These are phyloP conservation scores for Sanderia malayensis DNA, from an alignment of 30 jellyfish, hydroid and myxozoan genomes.

Conservation along the genomic window DNA sequence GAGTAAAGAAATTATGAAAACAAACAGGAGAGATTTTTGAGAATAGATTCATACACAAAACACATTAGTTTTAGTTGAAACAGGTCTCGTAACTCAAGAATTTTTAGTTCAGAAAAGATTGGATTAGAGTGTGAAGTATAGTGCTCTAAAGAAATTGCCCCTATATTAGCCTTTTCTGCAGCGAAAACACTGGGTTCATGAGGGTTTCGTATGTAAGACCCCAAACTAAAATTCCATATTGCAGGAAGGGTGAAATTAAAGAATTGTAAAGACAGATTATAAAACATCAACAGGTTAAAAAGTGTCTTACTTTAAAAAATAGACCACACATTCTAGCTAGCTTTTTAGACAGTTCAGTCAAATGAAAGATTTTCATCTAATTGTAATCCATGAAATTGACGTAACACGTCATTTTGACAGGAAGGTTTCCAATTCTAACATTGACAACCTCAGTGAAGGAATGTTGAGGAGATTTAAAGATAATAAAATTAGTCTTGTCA, in stretches of 20 bases:
- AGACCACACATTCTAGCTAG: slow-evolving; percentile 3
- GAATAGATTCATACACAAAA: slow-evolving; percentile 11
- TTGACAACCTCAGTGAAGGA: slow-evolving; percentile 1
- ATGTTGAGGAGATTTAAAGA: too few relatives aligned
- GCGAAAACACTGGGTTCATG: slow-evolving; percentile 15
- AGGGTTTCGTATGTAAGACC: too few relatives aligned
- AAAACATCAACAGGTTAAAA: slow-evolving; percentile 26
- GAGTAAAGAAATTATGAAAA: too few relatives aligned
- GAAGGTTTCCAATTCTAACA: background rate
- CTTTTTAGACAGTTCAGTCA: slow-evolving; percentile 2
- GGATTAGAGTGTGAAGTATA: slow-evolving; percentile 12
- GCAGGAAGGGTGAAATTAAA: slow-evolving; percentile 12
- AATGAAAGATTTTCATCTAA: background rate
- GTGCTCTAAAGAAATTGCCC: slow-evolving; percentile 18
- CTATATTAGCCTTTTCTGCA: slow-evolving; percentile 15
- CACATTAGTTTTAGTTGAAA: slow-evolving; percentile 1
- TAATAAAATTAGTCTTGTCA: slow-evolving; percentile 9
- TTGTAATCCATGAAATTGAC: background rate
- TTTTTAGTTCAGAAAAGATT: background rate
- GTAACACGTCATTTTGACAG: background rate
- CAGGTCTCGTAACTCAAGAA: slow-evolving; percentile 10
- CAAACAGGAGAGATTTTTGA: too few relatives aligned
- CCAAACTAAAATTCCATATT: too few relatives aligned
- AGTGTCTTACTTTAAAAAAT: background rate
- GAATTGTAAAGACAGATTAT: slow-evolving; percentile 31